These are phyloP conservation scores for Heliconius hermathena DNA, from an alignment of 1,140 invertebrate species.

Conservation along the genomic window DNA sequence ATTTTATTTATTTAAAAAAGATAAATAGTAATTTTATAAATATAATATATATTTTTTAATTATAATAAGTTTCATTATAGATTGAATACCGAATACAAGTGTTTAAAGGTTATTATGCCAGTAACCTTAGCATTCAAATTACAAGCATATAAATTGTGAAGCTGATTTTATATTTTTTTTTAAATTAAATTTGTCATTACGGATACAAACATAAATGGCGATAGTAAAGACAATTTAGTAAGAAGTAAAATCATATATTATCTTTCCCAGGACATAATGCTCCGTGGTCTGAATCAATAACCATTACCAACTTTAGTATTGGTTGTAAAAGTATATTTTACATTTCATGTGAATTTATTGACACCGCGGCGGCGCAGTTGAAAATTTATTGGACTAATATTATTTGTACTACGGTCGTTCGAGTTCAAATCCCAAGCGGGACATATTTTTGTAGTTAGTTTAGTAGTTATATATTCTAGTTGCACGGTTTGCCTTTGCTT, in stretches of 20 bases:
- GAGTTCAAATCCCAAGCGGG: neutral
- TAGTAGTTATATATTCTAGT: neutral
- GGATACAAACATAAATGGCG: neutral
- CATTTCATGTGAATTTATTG: neutral
- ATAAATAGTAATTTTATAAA: too few relatives aligned
- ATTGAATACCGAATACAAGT: neutral
- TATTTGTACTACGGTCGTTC: neutral
- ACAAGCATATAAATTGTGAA: neutral
- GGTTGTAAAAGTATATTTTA: neutral
- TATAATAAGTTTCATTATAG: neutral
- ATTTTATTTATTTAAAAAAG: too few relatives aligned
- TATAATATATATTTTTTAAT: too few relatives aligned
- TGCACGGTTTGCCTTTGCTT: neutral
- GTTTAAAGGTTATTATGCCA: neutral
- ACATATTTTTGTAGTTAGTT: neutral
- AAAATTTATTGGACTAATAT: neutral
- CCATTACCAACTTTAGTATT: slow-evolving; percentile 10
- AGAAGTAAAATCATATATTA: neutral
- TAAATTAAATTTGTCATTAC: neutral
- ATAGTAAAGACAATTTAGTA: neutral
- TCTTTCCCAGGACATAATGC: neutral
- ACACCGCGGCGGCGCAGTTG: neutral
- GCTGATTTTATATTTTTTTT: neutral
- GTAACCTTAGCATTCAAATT: neutral
- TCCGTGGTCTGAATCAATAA: neutral